Evolutionary conservation across 2,113 vertebrate genomes (phyloP), one percentile per base, ranked within the genome.

Genomic region (Cisticola juncidis): DNA sequence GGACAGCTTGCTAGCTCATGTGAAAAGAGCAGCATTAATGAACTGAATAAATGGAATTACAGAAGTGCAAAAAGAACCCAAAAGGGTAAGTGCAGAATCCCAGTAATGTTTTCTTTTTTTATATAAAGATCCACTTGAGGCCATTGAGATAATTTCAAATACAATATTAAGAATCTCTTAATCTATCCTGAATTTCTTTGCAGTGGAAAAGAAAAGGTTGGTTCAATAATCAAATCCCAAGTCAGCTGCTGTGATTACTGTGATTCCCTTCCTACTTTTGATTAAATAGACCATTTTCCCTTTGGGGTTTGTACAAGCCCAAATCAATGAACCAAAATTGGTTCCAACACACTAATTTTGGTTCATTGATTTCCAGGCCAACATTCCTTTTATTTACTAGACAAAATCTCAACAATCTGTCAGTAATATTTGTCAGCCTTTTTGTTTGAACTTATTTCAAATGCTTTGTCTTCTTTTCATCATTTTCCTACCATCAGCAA

Each of bases 271-370:
- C 71, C 33, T 66, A 12, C 29, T 84, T 91, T 66, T 78, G 77
- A 73, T 81, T 81, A 94, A 87, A 89, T n/a, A 78, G 50, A 81
- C 26, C 40, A 33, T 81, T 54, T 88, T 86, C 35, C 83, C 54
- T 86, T 61, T 73, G 72, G 47, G 64, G 21, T 11, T 58, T 58
- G 33, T 62, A 50, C 38, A 65, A 92, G 56, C 51, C 68, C 64
- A 61, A 91, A 92, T 95, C 93, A 92, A 94, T 88, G 80, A 92
- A 77, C 38, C 23, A 88, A 92, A 92, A 95, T 88, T 94, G 80
- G 64, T 96, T 96, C 68, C 91, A 91, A 94, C 50, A 86, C 36
- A 84, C 50, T 54, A 92, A n/a, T 92, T 92, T 92, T 77, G 45
- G 31, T 73, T 92, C 58, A 95, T 88, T 78, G 86, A 94, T 96